A percentile compares a stretch with the other conserved stretches of the same genome.
Conservation (phyloP, 2,888 invertebrate species). For the Sthenelais limicola region DNA sequence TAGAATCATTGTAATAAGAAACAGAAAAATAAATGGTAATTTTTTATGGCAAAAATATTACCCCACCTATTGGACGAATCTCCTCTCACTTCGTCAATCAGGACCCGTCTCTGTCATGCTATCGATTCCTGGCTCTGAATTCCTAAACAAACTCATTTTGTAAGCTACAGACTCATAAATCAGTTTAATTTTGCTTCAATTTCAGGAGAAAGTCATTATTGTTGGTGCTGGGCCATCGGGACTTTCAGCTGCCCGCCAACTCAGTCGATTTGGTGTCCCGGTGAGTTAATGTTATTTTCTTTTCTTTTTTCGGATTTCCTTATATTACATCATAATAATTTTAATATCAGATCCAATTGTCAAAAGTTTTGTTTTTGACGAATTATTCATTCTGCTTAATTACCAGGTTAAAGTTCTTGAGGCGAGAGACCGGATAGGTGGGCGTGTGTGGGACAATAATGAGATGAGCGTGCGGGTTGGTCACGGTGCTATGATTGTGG, state of each 20-base stretch:
- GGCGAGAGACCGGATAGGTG: conserved; percentile 72
- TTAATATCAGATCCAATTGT: no score
- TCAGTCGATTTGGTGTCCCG: conserved; percentile 71
- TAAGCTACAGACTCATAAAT: no score
- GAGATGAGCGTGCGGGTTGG: conserved; percentile 67
- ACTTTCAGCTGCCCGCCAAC: conserved; percentile 73
- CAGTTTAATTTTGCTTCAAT: conserved; percentile 37
- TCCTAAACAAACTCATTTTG: no score
- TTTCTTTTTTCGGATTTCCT: not conserved
- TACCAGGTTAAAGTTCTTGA: conserved; percentile 73
- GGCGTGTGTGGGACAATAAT: conserved; percentile 70
- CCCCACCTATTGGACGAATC: no score
- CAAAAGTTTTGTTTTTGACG: not conserved
- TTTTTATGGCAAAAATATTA: no score
- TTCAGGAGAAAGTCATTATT: conserved; percentile 70
- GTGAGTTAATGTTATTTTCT: conserved; percentile 53
- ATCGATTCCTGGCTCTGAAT: no score
- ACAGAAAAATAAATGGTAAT: no score
- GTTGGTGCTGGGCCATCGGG: conserved; percentile 74
- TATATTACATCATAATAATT: no score
- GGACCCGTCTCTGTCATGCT: no score
- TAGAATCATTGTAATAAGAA: conserved; percentile 3
- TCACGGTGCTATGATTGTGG: conserved; percentile 73
- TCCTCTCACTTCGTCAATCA: no score
- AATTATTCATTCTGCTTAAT: not conserved